Evolutionary conservation across 2,113 vertebrate species (phyloP).

Genomic region (Ameiurus melas): DNA sequence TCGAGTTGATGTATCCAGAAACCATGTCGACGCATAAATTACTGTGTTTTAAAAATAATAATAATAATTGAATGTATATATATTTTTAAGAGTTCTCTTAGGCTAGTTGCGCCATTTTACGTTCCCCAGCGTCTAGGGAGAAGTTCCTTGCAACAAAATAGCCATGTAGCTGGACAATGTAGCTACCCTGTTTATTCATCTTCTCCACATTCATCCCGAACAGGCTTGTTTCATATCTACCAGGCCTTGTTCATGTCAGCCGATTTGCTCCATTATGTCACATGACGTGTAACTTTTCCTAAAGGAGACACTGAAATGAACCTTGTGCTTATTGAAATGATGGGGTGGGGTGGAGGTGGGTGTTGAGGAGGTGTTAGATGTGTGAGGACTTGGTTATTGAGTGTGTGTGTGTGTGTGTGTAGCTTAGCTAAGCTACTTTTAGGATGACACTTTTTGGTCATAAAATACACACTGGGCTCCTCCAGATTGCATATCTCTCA

Average conservation of each 20-base stretch:
- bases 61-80: too few species aligned
- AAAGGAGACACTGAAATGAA: not conserved
- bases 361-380: not conserved
- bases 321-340: not conserved
- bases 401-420: not conserved
- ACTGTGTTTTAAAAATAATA: not conserved
- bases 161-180: not conserved
- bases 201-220: not conserved
- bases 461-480: not conserved
- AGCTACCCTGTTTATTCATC: not conserved
- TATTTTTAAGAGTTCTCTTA: not conserved
- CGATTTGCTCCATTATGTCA: not conserved
- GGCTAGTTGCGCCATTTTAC: slow-evolving; percentile 22
- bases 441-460: slow-evolving; percentile 32
- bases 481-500: not conserved
- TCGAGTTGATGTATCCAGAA: not conserved
- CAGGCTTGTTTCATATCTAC: not conserved
- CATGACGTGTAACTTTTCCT: slow-evolving; percentile 14
- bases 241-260: too few species aligned
- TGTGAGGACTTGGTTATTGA: not conserved
- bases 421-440: slow-evolving; percentile 17
- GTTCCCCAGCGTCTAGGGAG: slow-evolving; percentile 1
- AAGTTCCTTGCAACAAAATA: slow-evolving; percentile 5
- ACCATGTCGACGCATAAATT: not conserved
- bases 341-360: too few species aligned